Evolutionary conservation across 2,113 vertebrate species (phyloP).

Genomic region (Antechinus flavipes): DNA sequence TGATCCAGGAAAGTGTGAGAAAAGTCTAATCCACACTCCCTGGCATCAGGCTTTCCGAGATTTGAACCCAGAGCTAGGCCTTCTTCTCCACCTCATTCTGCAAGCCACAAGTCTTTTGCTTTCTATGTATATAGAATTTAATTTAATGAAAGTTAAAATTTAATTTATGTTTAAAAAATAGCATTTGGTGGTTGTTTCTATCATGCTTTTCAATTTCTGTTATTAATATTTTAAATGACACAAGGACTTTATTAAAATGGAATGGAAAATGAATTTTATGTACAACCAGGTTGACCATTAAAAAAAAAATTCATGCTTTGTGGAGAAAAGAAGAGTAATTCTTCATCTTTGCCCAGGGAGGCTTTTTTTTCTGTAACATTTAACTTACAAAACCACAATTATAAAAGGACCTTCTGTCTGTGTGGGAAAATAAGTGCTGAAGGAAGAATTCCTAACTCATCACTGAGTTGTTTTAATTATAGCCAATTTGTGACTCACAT

Average conservation of each 20-base stretch:
- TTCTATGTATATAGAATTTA: background rate
- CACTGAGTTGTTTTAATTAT: background rate
- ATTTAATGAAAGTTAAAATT: background rate
- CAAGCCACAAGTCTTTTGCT: background rate
- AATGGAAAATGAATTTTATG: background rate
- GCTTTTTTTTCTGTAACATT: background rate
- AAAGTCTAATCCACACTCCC: background rate
- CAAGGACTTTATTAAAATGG: background rate
- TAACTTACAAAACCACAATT: background rate
- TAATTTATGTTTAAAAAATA: slow-evolving; percentile 21
- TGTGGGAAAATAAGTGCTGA: background rate
- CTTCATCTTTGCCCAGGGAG: slow-evolving; percentile 17
- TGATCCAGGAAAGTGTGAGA: background rate
- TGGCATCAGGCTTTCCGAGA: background rate
- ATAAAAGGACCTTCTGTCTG: background rate
- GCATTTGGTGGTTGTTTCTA: background rate
- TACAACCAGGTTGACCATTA: background rate
- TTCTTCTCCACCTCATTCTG: background rate
- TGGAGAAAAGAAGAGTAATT: background rate
- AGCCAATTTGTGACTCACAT: background rate
- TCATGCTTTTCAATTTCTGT: background rate
- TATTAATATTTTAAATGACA: background rate
- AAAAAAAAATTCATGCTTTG: background rate
- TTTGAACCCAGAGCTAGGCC: background rate
- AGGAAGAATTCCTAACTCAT: background rate